Conservation (phyloP, 2,113 vertebrate species). For the Meleagris gallopavo region DNA sequence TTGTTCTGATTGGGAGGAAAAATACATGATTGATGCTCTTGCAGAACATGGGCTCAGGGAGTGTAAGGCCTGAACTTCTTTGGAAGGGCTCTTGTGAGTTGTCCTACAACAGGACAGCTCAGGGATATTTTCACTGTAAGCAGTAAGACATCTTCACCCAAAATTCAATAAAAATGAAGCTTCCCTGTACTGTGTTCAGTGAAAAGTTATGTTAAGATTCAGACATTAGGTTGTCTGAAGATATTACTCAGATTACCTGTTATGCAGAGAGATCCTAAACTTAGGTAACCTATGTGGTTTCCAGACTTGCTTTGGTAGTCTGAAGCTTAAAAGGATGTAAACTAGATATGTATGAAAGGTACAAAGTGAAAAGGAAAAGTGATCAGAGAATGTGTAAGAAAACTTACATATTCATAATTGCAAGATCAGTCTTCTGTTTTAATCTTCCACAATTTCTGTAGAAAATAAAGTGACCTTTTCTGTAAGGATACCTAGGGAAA, state of each 20-base stretch:
- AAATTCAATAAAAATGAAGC: background rate
- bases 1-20: background rate
- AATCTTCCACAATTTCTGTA: background rate
- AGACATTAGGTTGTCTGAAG: background rate
- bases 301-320: background rate
- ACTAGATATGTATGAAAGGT: background rate
- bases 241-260: background rate
- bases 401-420: no score
- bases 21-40: background rate
- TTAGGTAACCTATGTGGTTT: background rate
- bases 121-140: background rate
- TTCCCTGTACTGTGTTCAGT: background rate
- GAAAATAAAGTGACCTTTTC: background rate
- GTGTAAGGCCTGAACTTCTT: background rate
- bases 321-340: background rate
- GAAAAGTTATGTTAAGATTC: background rate
- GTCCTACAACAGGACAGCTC: rapidly evolving
- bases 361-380: background rate
- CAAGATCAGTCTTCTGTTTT: background rate
- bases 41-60: background rate
- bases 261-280: background rate
- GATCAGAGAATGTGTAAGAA: background rate
- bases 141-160: background rate
- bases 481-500: background rate
- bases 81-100: background rate